Evolutionary conservation across 1,140 invertebrate genomes (phyloP).

Genomic region (Lycorma delicatula): DNA sequence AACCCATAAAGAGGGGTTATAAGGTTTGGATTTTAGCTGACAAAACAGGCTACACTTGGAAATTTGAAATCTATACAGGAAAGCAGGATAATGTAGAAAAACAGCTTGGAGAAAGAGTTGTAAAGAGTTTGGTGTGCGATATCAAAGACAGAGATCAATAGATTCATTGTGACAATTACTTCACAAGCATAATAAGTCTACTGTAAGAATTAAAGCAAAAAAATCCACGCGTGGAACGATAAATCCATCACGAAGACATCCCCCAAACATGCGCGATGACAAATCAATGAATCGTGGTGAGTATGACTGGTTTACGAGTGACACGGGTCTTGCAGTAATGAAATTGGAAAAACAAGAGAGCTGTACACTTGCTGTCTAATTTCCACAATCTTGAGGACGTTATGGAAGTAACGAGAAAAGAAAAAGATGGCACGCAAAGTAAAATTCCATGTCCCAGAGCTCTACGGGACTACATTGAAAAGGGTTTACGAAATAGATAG

Average conservation of each 20-base stretch:
- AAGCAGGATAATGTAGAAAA: constrained; percentile 12
- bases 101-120: constrained; percentile 25
- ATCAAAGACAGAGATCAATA: constrained; percentile 20
- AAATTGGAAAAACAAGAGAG: constrained; percentile 15
- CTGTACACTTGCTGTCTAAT: constrained; percentile 16
- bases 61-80: constrained; percentile 26
- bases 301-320: constrained; percentile 22
- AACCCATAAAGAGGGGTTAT: constrained; percentile 26
- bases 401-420: constrained; percentile 10
- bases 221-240: constrained; percentile 29
- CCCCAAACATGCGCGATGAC: constrained; percentile 20
- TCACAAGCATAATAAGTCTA: constrained; percentile 23
- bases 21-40: constrained; percentile 25
- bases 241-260: constrained; percentile 13
- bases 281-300: constrained; percentile 25
- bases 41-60: constrained; percentile 14
- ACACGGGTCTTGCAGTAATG: neutral
- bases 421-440: constrained; percentile 22
- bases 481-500: constrained; percentile 32
- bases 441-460: constrained; percentile 28
- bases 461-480: constrained; percentile 35
- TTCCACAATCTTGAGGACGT: constrained; percentile 15
- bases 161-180: constrained; percentile 30
- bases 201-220: constrained; percentile 20
- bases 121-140: constrained; percentile 12